Percentiles rank a stretch among this genome's conserved stretches.
These are phyloP conservation scores for Tragelaphus scriptus DNA, from an alignment of 2,113 vertebrate species.

Conservation along the genomic window DNA sequence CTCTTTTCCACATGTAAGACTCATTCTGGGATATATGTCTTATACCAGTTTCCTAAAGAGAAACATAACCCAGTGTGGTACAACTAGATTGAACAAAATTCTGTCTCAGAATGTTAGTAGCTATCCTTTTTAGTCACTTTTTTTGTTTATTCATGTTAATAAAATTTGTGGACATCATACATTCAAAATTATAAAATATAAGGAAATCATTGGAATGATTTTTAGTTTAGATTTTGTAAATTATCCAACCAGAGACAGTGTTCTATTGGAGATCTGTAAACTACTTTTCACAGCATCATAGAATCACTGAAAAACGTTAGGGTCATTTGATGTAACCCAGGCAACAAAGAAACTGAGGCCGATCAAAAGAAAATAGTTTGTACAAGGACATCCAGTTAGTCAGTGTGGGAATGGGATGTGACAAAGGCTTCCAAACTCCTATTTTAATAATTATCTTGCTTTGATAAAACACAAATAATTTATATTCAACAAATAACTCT, in stretches of 20 bases:
- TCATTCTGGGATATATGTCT: background rate
- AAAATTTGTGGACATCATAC: background rate
- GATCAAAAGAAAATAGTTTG: background rate
- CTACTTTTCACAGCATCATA: background rate
- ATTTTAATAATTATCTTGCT: background rate
- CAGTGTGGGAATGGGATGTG: background rate
- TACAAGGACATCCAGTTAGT: background rate
- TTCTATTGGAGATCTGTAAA: background rate
- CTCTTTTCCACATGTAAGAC: background rate
- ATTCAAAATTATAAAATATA: conserved; percentile 6
- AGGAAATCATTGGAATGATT: background rate
- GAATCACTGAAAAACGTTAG: background rate
- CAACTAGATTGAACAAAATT: background rate
- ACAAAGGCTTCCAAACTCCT: background rate
- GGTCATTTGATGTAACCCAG: background rate
- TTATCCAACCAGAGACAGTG: background rate
- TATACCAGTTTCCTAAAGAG: background rate
- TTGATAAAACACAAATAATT: background rate
- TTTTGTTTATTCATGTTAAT: background rate
- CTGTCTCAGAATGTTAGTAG: background rate
- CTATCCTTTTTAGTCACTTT: background rate
- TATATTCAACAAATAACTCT: background rate
- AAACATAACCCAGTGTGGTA: background rate
- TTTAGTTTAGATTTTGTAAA: background rate
- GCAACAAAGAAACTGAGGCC: background rate